Base-by-base conservation (phyloP, 2,888 invertebrate species). In the Elegia similella region DNA sequence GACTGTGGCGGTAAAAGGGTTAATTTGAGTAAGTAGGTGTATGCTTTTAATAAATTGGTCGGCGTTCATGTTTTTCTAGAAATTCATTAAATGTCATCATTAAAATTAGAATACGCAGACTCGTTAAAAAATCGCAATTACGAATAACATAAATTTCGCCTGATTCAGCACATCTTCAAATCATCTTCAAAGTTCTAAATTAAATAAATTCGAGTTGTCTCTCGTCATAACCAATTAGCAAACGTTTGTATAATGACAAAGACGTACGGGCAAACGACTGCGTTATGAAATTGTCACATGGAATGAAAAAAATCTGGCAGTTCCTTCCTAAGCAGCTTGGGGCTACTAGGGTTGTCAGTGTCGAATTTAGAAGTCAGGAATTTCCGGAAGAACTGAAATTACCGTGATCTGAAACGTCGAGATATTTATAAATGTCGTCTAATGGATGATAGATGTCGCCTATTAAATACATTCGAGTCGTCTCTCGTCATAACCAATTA, bases 401-500 rank as follows among this genome's bases (percentile, higher is more conserved):
- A n/a, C n/a, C n/a, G n/a, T n/a, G n/a, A n/a, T n/a, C n/a, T n/a
- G n/a, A 38, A 38, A n/a, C n/a, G 38, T 38, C n/a, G 38, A n/a
- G n/a, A 38, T 10, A n/a, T n/a, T 38, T 38, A 12, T 38, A 38
- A 38, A 38, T 38, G n/a, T n/a, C 38, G 23, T 23, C 23, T 23
- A 5, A 23, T 23, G 23, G 23, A 23, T 23, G 23, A 23, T 23
- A 23, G 2, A 2, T 23, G 5, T 23, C 23, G 23, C n/a, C n/a
- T n/a, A 50, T 34, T 34, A 34, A 50, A 38, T 50, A 30, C 7
- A 50, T 50, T 12, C 29, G 30, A 53, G 23, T 10, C 15, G 43
- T 43, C 43, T 53, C 23, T 43, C 53, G 10, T 17, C 44, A 32
- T 34, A 16, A 46, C 15, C 44, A 44, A 55, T 55, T 55, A 55